phyloP scores from a whole-genome alignment of 1,140 invertebrate genomes.

The Xylocopa sonorina region DNA sequence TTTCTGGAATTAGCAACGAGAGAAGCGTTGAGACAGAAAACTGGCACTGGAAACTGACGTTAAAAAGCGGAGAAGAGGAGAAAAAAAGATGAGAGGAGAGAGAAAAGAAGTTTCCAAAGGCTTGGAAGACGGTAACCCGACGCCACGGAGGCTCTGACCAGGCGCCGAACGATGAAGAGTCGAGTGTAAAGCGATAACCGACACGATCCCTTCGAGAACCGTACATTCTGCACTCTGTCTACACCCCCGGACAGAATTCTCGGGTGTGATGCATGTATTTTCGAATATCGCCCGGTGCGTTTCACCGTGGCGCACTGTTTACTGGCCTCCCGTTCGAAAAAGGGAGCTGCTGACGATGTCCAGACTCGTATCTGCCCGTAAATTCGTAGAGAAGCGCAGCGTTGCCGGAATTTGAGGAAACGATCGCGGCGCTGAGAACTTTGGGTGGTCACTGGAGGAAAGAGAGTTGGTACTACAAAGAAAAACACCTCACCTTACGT shows the following conservation, averaged over 20 bases:
- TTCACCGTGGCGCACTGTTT: constrained; percentile 25
- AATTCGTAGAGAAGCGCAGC: background rate
- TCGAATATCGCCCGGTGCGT: constrained; percentile 25
- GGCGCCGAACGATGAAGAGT: constrained; percentile 17
- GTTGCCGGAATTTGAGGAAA: no score
- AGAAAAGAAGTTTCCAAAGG: background rate
- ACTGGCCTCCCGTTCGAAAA: constrained; percentile 4
- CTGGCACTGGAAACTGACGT: no score
- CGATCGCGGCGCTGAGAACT: no score
- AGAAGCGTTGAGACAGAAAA: background rate
- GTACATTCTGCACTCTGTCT: constrained; percentile 25
- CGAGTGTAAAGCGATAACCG: constrained; percentile 21
- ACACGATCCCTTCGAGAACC: constrained; percentile 9
- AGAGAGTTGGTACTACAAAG: no score
- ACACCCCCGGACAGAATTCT: background rate
- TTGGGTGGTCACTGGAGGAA: no score
- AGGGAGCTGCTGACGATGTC: constrained; percentile 8
- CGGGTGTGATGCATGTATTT: constrained; percentile 19
- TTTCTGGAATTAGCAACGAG: background rate
- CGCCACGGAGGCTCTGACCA: background rate
- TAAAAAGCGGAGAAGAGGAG: no score
- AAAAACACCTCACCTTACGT: no score
- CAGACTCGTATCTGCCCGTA: constrained; percentile 37
- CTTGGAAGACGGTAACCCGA: constrained; percentile 18
- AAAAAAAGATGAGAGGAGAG: no score